Conservation (phyloP, 2,797 vertebrate genomes). For the Lerista edwardsae region DNA sequence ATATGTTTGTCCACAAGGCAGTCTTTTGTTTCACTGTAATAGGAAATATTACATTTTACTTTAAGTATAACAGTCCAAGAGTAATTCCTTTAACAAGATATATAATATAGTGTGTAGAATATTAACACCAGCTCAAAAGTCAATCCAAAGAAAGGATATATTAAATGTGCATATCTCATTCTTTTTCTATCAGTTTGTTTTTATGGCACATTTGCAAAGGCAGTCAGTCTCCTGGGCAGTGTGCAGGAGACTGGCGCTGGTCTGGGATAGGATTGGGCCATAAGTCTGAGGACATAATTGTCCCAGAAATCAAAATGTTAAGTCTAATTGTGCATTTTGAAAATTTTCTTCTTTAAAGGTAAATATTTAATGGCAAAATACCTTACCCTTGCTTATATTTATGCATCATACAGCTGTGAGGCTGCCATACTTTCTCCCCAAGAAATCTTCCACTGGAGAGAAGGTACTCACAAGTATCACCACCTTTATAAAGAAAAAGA, state of each 20-base stretch:
- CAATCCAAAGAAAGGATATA: neutral
- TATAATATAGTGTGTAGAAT: neutral
- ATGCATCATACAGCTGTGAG: constrained; percentile 99
- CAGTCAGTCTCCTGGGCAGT: too few relatives aligned
- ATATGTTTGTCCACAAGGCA: constrained; percentile 90
- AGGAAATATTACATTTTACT: constrained; percentile 54
- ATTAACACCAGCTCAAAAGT: neutral
- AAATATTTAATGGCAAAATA: constrained; percentile 18
- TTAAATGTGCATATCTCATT: neutral
- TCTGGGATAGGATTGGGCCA: too few relatives aligned
- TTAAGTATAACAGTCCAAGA: neutral
- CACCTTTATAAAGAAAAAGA: constrained; percentile 76
- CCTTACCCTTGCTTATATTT: constrained; percentile 93
- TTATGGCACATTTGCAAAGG: neutral
- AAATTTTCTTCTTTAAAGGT: neutral
- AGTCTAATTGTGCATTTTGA: neutral
- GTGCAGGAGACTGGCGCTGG: too few relatives aligned
- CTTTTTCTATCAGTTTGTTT: neutral
- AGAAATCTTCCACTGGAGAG: constrained; percentile 94
- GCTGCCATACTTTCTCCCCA: constrained; percentile 96
- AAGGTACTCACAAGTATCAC: constrained; percentile 94
- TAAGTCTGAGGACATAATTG: neutral
- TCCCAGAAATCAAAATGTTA: neutral
- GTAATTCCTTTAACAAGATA: constrained; percentile 10
- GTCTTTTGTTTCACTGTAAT: constrained; percentile 91